Percentiles rank a stretch among this genome's conserved stretches.
Evolutionary conservation across 2,113 vertebrate genomes (phyloP).

Genomic region (Pluvialis apricaria): DNA sequence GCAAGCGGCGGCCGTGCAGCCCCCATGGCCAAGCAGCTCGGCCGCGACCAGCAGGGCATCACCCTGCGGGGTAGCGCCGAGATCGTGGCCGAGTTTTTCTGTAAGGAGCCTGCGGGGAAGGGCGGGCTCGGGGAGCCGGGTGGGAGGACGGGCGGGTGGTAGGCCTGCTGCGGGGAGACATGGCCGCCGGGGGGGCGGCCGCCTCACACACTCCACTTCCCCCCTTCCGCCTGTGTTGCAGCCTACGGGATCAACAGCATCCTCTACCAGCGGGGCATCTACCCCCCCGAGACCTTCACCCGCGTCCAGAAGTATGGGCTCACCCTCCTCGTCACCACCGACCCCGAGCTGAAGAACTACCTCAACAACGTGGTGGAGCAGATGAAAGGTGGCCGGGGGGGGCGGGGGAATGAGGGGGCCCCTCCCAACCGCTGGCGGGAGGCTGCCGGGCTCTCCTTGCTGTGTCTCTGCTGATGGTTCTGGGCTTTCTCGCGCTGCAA

Average conservation of each 20-base stretch:
- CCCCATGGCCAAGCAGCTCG: conserved; percentile 67
- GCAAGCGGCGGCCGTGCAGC: not conserved
- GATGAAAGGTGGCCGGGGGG: conserved; percentile 80
- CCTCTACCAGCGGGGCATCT: conserved; percentile 94
- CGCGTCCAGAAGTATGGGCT: conserved; percentile 92
- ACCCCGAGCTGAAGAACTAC: conserved; percentile 88
- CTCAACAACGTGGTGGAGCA: conserved; percentile 89
- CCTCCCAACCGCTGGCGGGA: not conserved
- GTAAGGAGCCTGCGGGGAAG: conserved; percentile 69
- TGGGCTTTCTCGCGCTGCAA: rapidly evolving
- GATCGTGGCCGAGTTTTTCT: conserved; percentile 92
- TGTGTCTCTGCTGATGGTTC: rapidly evolving
- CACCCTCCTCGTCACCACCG: conserved; percentile 88
- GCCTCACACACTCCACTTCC: rapidly evolving
- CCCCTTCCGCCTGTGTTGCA: not conserved
- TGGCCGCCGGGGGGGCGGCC: not conserved
- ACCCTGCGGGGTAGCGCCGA: conserved; percentile 90
- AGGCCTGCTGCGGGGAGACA: not conserved
- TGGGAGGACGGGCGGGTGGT: rapidly evolving
- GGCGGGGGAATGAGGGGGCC: too few relatives aligned
- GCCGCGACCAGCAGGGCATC: conserved; percentile 81
- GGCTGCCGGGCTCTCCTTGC: not conserved
- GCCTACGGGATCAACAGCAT: conserved; percentile 97
- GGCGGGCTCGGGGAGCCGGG: too few relatives aligned
- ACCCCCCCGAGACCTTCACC: conserved; percentile 91